A percentile compares a stretch with the other conserved stretches of the same genome.
Conservation (phyloP, 2,113 vertebrate genomes). For the Amphiprion percula region DNA sequence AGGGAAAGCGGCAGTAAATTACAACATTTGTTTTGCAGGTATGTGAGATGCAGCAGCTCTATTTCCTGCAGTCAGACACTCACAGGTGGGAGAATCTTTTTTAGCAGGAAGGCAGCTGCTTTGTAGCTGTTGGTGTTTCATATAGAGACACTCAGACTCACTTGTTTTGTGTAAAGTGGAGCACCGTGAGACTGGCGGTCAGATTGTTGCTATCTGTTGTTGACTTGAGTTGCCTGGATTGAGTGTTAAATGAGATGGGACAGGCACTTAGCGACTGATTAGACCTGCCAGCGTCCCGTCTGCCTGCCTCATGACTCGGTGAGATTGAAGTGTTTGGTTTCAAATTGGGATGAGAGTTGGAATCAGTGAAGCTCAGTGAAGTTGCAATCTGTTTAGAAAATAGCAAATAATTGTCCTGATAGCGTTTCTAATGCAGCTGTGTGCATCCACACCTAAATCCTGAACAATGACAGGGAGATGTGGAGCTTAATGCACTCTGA, state of each 20-base stretch:
- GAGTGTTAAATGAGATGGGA: constrained; percentile 54
- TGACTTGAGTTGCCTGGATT: constrained; percentile 24
- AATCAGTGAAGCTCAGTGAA: neutral
- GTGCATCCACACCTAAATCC: neutral
- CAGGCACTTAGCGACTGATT: constrained; percentile 59
- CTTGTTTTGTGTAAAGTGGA: constrained; percentile 7
- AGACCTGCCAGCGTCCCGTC: constrained; percentile 46
- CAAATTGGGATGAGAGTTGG: neutral
- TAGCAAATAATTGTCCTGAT: neutral
- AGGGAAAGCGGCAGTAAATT: neutral
- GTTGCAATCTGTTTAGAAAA: neutral
- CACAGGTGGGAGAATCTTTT: too few relatives aligned
- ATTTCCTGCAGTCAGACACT: neutral
- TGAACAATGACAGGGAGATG: neutral
- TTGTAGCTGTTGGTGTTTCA: neutral
- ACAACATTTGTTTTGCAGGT: neutral
- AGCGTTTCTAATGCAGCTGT: neutral
- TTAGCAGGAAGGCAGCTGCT: neutral
- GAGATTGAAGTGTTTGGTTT: constrained; percentile 43
- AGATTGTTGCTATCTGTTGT: constrained; percentile 40
- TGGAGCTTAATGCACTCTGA: neutral
- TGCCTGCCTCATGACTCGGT: constrained; percentile 32
- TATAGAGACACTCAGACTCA: neutral
- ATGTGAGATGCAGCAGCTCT: constrained; percentile 3
- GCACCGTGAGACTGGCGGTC: constrained; percentile 11